Percentiles rank a stretch among this genome's conserved stretches.
phyloP scores from a whole-genome alignment of 2,888 invertebrate species.

The Meta bourneti region DNA sequence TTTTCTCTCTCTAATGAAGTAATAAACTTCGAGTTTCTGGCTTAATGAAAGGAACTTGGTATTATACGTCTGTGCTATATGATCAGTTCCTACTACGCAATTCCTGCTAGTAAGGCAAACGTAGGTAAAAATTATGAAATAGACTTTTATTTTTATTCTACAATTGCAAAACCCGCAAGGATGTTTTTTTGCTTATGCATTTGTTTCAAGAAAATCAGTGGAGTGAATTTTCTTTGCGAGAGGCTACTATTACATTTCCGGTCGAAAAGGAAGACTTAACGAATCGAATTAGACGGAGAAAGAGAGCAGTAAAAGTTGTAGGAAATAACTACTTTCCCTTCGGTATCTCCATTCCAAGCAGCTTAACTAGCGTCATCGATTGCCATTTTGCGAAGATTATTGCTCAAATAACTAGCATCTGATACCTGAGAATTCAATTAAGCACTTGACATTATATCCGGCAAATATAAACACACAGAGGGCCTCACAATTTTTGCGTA shows the following conservation, averaged over 20 bases:
- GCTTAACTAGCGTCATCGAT: conserved; percentile 19
- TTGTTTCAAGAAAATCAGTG: not conserved
- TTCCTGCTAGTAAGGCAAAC: too few species aligned
- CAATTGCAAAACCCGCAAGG: not conserved
- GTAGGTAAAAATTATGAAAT: not conserved
- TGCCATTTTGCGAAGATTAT: conserved; percentile 32
- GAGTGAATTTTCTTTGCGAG: conserved; percentile 20
- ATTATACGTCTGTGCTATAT: too few species aligned
- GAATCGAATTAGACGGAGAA: not conserved
- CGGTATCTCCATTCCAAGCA: conserved; percentile 21
- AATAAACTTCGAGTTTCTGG: too few species aligned
- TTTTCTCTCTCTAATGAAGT: too few species aligned
- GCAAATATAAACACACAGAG: conserved; percentile 22
- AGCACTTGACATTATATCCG: conserved; percentile 40
- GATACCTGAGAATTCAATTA: conserved; percentile 52
- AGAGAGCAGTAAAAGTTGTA: not conserved
- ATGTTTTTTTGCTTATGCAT: not conserved
- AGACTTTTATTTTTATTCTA: not conserved
- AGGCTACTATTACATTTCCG: conserved; percentile 15
- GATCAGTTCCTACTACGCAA: too few species aligned
- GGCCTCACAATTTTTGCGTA: conserved; percentile 49
- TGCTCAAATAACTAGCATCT: conserved; percentile 22
- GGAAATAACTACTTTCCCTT: conserved; percentile 21
- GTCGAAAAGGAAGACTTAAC: not conserved
- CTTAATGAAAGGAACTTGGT: too few species aligned